Evolutionary conservation across 1,140 invertebrate genomes (phyloP).

Genomic region (Olivierus martensii): DNA sequence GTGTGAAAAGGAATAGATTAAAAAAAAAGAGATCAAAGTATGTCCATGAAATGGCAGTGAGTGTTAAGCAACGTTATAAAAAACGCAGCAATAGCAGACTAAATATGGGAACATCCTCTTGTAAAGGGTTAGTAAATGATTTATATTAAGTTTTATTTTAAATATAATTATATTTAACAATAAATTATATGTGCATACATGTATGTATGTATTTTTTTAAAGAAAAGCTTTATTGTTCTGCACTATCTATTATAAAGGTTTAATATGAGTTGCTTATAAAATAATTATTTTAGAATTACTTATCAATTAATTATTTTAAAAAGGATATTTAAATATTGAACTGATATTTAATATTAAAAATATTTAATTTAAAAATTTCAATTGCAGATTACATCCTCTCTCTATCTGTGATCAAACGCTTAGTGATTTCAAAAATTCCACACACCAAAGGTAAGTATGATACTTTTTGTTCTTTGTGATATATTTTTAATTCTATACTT

Average conservation of each 20-base stretch:
- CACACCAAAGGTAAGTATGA: neutral
- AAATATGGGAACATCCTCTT: constrained; percentile 28
- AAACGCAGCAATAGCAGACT: constrained; percentile 20
- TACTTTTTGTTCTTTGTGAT: too few species aligned
- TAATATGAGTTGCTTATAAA: too few species aligned
- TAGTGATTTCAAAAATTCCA: neutral
- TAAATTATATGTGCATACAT: too few species aligned
- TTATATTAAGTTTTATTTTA: neutral
- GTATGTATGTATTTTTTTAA: too few species aligned
- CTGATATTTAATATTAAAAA: neutral
- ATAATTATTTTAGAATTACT: too few species aligned
- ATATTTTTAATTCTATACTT: too few species aligned
- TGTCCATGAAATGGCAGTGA: constrained; percentile 7
- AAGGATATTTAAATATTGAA: neutral
- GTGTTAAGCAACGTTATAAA: constrained; percentile 14
- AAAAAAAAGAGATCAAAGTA: neutral
- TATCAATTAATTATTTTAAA: too few species aligned
- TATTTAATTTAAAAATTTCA: neutral
- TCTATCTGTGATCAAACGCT: neutral
- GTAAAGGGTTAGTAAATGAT: neutral
- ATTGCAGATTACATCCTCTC: neutral
- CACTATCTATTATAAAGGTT: too few species aligned
- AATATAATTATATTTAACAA: too few species aligned
- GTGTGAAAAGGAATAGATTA: neutral
- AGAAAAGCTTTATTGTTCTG: too few species aligned